Base-by-base conservation (phyloP, 2,797 vertebrate genomes). In the Hirundo rustica region DNA sequence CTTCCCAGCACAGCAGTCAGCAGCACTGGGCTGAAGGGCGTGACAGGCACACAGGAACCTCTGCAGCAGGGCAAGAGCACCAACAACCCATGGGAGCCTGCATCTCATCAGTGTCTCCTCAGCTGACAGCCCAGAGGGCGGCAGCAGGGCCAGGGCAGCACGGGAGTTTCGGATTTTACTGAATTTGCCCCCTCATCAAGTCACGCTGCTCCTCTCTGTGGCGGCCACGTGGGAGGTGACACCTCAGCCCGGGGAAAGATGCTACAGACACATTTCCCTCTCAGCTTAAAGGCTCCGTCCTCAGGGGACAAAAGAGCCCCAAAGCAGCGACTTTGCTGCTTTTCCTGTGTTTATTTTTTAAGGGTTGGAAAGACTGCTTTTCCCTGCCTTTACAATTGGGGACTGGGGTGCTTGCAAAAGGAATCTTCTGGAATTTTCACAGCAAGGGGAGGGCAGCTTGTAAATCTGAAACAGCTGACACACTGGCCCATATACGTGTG, bases 101-200 rank as follows among this genome's bases (percentile, higher is more conserved):
- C 29, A 71, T 38, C 82, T 57, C 79, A 89, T 38, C 96, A 61
- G 82, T 7, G 74, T 22, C 95, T 85, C 44, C 65, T 55, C 60
- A 40, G 12, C 29, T 66, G 85, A 42, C 54, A 73, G 38, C 53
- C 85, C 44, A 25, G 72, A 91, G 77, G 92, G 91, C 92, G 68
- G 84, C 78, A 78, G 40, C 93, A 94, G 83, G 81, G 96, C 94
- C 88, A 91, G 90, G 91, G 81, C 94, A 97, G 96, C 96, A 97
- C 92, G 87, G 68, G 11, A 95, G 91, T 75, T 88, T 38, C 78
- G 44, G 76, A 16, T 66, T 95, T 78, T 55, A 36, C 76, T 79
- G 68, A 11, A 8, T 90, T 45, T 82, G 78, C 67, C 81, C 78
- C 83, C 53, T 65, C 77, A 5, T 2, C 47, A 0, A 1, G 14